Evolutionary conservation across 2,113 vertebrate genomes (phyloP).

Genomic region (Tragelaphus scriptus): DNA sequence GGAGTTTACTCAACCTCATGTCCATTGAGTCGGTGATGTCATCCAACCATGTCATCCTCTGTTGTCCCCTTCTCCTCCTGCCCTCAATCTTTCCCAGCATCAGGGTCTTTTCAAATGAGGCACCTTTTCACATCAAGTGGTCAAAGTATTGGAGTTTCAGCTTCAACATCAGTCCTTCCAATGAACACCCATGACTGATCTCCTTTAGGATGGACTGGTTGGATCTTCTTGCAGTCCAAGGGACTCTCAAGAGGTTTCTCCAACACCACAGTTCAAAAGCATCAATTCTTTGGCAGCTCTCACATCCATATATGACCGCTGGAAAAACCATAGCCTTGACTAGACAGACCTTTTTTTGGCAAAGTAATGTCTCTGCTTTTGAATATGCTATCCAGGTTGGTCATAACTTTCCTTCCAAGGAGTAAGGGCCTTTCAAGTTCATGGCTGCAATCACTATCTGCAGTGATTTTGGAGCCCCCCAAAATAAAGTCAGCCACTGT

Average conservation of each 20-base stretch:
- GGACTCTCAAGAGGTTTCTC: not conserved
- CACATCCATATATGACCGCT: not conserved
- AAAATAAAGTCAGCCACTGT: not conserved
- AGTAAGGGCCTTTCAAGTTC: not conserved
- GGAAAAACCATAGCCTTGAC: not conserved
- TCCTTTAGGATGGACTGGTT: not conserved
- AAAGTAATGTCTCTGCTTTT: not conserved
- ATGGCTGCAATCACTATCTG: not conserved
- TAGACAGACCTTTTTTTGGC: not conserved
- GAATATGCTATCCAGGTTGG: not conserved
- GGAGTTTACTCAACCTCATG: not conserved
- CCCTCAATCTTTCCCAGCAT: not conserved
- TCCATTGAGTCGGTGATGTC: not conserved
- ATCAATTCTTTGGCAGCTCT: not conserved
- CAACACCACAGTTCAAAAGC: not conserved
- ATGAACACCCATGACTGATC: not conserved
- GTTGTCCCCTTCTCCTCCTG: not conserved
- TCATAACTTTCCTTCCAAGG: not conserved
- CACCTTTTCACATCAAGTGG: fast-evolving
- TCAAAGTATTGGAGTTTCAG: not conserved
- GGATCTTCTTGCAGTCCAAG: not conserved
- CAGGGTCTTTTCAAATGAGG: not conserved
- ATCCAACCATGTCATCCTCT: not conserved
- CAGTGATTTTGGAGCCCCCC: not conserved
- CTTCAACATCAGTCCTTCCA: not conserved